phyloP scores from a whole-genome alignment of 2,888 invertebrate genomes.

The Eupithecia subumbrata region DNA sequence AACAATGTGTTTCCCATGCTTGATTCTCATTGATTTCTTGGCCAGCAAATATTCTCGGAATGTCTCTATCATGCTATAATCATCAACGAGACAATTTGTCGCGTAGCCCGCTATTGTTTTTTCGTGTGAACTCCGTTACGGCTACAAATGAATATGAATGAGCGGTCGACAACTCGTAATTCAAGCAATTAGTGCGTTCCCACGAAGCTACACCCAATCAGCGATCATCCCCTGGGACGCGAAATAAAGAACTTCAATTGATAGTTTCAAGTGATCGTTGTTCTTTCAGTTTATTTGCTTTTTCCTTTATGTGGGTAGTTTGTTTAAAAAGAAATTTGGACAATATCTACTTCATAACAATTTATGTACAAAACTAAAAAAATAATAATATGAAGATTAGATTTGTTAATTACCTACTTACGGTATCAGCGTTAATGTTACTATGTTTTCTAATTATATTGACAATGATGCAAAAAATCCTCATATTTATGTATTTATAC shows the following conservation, averaged over 20 bases:
- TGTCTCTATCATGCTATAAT: conserved; percentile 38
- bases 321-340: neutral
- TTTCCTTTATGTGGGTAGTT: neutral
- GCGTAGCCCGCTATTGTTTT: conserved; percentile 54
- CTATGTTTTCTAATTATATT: neutral
- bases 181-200: conserved; percentile 78
- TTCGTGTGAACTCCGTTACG: conserved; percentile 63
- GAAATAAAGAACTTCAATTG: conserved; percentile 37
- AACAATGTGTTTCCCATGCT: neutral
- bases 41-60: conserved; percentile 31
- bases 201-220: conserved; percentile 59
- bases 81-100: conserved; percentile 52
- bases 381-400: neutral
- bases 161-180: conserved; percentile 62
- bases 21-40: conserved; percentile 36
- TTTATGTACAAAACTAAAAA: neutral
- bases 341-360: neutral
- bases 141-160: conserved; percentile 70
- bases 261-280: neutral
- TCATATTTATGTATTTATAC: neutral
- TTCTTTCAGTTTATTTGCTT: neutral
- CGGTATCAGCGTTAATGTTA: neutral
- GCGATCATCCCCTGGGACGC: conserved; percentile 64
- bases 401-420: neutral
- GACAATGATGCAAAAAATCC: neutral